A percentile compares a stretch with the other conserved stretches of the same genome.
phyloP scores from a whole-genome alignment of 2,888 invertebrate genomes.

The Trissoscelio sp. region DNA sequence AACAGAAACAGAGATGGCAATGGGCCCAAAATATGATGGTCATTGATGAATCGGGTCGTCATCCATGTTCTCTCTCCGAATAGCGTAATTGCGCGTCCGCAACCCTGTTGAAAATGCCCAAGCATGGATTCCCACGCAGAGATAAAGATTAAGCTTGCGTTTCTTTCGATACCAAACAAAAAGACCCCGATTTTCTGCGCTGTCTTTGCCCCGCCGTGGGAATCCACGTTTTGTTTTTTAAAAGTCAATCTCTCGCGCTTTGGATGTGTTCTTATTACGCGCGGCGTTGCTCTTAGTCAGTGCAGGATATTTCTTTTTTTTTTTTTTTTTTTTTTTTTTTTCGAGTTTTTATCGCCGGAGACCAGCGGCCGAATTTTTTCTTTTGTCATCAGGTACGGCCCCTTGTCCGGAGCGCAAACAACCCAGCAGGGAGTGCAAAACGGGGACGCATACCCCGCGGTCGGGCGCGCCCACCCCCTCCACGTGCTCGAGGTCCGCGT shows the following conservation, averaged over 20 bases:
- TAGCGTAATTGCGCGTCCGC: conserved; percentile 39
- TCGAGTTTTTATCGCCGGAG: too few species aligned
- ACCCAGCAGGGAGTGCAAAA: too few species aligned
- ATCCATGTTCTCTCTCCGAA: conserved; percentile 67
- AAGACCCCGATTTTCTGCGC: neutral
- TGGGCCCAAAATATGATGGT: conserved; percentile 77
- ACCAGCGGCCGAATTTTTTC: too few species aligned
- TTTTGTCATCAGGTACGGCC: too few species aligned
- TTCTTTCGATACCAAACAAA: neutral
- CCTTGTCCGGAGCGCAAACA: too few species aligned
- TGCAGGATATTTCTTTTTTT: conserved; percentile 75
- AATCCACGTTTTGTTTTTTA: conserved; percentile 42
- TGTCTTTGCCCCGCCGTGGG: conserved; percentile 16
- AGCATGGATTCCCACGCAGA: conserved; percentile 59
- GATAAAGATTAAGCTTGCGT: conserved; percentile 1
- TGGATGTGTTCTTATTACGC: conserved; percentile 54
- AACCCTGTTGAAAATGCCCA: conserved; percentile 63
- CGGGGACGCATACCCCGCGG: too few species aligned
- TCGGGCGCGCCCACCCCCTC: too few species aligned
- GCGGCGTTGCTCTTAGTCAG: conserved; percentile 63
- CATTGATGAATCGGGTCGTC: conserved; percentile 70
- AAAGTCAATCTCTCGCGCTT: conserved; percentile 42
- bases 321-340: too few species aligned
- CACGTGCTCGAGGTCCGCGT: too few species aligned
- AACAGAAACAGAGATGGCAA: conserved; percentile 86